Evolutionary conservation across 2,113 vertebrate genomes (phyloP).

Genomic region (Neogale vison): DNA sequence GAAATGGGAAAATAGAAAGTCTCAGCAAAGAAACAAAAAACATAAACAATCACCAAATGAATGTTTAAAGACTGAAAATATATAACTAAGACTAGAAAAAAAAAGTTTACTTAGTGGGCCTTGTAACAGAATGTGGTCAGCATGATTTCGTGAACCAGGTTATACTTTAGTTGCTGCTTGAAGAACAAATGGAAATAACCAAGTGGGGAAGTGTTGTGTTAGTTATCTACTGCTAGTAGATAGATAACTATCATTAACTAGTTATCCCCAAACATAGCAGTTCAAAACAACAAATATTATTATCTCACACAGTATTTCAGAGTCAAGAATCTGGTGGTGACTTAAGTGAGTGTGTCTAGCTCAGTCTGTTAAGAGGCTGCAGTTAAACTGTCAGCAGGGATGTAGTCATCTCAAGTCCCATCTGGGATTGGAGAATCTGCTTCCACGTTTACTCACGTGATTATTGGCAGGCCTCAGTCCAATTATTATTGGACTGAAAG

Average conservation of each 20-base stretch:
- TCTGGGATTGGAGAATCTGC: neutral
- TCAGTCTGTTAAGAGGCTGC: neutral
- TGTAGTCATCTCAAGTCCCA: neutral
- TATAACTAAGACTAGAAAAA: neutral
- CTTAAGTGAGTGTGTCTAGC: neutral
- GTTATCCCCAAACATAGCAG: neutral
- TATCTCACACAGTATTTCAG: neutral
- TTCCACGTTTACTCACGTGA: neutral
- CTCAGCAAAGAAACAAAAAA: neutral
- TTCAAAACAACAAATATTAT: conserved; percentile 5
- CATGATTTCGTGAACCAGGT: neutral
- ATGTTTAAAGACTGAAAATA: neutral
- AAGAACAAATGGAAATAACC: neutral
- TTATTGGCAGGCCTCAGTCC: neutral
- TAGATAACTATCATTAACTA: neutral
- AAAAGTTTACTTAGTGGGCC: neutral
- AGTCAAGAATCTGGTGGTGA: neutral
- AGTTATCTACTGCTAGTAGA: neutral
- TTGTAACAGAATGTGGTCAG: neutral
- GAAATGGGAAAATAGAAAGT: neutral
- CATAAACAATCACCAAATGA: neutral
- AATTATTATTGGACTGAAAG: neutral
- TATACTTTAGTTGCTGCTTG: neutral
- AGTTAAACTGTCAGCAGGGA: neutral
- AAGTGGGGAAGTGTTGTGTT: neutral